A percentile compares a stretch with the other conserved stretches of the same genome.
These are phyloP conservation scores for Apodemus agrarius DNA, from an alignment of 2,797 vertebrate genomes.

Conservation along the genomic window DNA sequence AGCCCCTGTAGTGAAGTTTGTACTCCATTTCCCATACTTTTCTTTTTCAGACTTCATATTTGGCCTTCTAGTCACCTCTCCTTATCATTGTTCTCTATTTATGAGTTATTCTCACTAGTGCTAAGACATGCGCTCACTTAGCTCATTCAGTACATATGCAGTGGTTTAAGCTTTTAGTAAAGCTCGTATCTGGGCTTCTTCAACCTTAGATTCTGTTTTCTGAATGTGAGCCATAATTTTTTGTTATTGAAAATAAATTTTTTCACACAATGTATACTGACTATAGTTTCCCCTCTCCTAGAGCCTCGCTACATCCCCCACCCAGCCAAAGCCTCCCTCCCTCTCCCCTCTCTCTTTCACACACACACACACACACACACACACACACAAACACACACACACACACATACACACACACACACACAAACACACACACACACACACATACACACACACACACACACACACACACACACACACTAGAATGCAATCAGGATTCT, in stretches of 20 bases:
- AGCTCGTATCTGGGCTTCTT: neutral
- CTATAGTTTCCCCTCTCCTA: neutral
- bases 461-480: too few species aligned
- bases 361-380: too few species aligned
- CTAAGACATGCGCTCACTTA: neutral
- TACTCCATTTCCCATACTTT: neutral
- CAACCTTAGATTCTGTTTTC: neutral
- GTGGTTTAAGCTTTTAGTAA: constrained; percentile 7
- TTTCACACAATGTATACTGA: neutral
- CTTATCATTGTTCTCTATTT: neutral
- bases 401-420: too few species aligned
- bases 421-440: too few species aligned
- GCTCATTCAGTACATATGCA: neutral
- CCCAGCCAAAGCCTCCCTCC: neutral
- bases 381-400: too few species aligned
- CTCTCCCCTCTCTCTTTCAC: too few species aligned
- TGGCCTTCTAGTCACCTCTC: neutral
- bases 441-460: too few species aligned
- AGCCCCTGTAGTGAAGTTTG: neutral
- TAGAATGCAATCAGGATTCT: too few species aligned
- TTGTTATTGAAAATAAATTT: neutral
- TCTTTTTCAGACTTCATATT: neutral
- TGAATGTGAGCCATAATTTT: neutral
- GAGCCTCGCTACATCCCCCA: neutral
- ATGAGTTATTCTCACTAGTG: neutral